Base-by-base conservation (phyloP, 2,113 vertebrate genomes). In the Mesembrinibis cayennensis region DNA sequence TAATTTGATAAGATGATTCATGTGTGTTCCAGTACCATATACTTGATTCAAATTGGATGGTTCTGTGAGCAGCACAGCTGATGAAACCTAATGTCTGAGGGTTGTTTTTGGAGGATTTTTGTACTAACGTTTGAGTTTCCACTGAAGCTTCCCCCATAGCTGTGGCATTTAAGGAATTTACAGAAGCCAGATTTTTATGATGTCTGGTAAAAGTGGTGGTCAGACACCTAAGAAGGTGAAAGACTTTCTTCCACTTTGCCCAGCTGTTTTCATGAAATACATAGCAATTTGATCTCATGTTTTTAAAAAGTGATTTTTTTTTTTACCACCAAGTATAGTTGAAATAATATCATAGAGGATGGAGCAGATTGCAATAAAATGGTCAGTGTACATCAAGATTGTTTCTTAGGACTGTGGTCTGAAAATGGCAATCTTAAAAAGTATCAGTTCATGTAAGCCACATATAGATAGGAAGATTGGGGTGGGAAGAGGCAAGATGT, bases 261-360 rank as follows among this genome's bases (percentile, higher is more conserved):
- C 50, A 4, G 7, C 42, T 90, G 13, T 65, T 86, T 45, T 74
- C 16, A 19, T 70, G 9, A 63, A 85, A 50, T 50, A 36, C 0
- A 9, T 6, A 36, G 21, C n/a, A 50, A 9, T 56, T 82, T 79
- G 9, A 21, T 79, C 36, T 74, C 29, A 15, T 0, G 0, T n/a
- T 65, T 74, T 65, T 22, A 11, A 63, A n/a, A 25, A 52, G 18
- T 17, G 32, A 8, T 32, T 6, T 47, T 10, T 80, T 19, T 53
- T 10, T 72, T 45, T 18, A 16, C 88, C 27, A 17, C 1, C 17
- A 50, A 38, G 21, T 45, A 9, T 49, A 15, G 32, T 30, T 81
- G 40, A 81, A 84, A 42, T 53, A 71, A 27, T 67, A 18, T 23
- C 10, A 6, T 10, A 20, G 78, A 72, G 30, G 14, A 4, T 53